Evolutionary conservation across 2,888 invertebrate genomes (phyloP), one percentile per base, ranked within the genome.

Genomic region (Platerodrilus igneus): DNA sequence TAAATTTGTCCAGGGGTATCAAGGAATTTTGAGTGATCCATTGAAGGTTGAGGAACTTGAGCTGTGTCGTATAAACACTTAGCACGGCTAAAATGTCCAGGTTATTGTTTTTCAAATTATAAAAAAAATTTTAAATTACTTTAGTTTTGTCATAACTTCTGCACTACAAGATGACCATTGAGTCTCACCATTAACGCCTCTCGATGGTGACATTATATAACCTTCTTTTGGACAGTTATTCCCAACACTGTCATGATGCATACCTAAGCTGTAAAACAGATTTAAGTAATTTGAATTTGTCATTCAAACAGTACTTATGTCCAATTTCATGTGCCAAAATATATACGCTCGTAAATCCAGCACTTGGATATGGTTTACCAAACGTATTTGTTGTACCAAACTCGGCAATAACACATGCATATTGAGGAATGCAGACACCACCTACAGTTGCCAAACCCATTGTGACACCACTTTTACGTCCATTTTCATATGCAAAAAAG

Each of bases 281-380:
- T 26, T 11, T 25, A 9, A 31, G n/a, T 18, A 35, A 11, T 26
- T 20, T 7, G 23, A 28, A 3, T 28, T 13, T 3, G 7, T 36
- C 16, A n/a, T n/a, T 13, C 25, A 41, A 55, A 55, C 73, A 75
- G 70, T 75, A 86, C 86, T 86, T 86, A 67, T 85, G 87, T 46
- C 86, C 87, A 44, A 88, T 86, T 72, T 87, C 88, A 63, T 87
- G 87, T 1, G 86, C 86, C 46, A 86, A 75, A 59, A 87, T 83
- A 66, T 84, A 87, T 55, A 87, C 82, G 31, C 86, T 85, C 10
- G 84, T 84, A 63, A 86, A 86, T n/a, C 87, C 86, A 14, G 86
- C 83, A 20, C 86, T 86, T 3, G 86, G 86, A 67, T 85, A 86
- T 2, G 86, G 86, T 47, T 83, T 79, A 28, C 86, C 85, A 54